Conservation (phyloP, 2,797 vertebrate genomes). For the Triplophysa bombifrons region DNA sequence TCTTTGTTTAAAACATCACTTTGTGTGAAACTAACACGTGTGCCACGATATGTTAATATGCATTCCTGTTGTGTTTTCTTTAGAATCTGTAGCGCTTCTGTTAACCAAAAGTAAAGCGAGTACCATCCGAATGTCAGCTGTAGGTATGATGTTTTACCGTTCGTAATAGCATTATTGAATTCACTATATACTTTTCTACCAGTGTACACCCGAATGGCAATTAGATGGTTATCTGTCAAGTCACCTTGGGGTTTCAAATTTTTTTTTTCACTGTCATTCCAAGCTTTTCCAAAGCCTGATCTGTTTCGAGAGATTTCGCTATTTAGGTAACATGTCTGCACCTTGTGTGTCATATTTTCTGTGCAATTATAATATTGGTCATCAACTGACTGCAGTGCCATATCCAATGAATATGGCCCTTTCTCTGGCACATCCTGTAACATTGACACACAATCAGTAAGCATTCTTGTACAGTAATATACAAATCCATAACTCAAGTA, state of each 20-base stretch:
- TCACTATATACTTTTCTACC: neutral
- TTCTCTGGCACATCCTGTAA: neutral
- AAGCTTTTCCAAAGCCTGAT: neutral
- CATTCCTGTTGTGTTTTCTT: neutral
- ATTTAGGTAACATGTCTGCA: neutral
- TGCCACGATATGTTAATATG: neutral
- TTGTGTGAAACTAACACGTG: neutral
- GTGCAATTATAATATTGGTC: neutral
- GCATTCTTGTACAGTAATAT: neutral
- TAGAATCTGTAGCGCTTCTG: neutral
- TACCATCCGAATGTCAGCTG: neutral
- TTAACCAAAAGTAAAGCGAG: neutral
- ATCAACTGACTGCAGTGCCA: neutral
- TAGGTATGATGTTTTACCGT: neutral
- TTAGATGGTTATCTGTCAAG: neutral
- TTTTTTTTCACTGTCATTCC: too few species aligned
- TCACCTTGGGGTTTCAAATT: too few species aligned
- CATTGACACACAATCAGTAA: neutral
- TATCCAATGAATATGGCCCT: neutral
- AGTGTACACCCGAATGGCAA: neutral
- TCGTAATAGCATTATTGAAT: neutral
- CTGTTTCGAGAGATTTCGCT: too few species aligned
- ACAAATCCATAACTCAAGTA: neutral
- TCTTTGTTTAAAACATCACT: neutral
- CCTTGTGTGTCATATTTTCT: neutral